These are phyloP conservation scores for Drosophila suboccidentalis DNA, from an alignment of 2,888 invertebrate genomes.

Conservation along the genomic window DNA sequence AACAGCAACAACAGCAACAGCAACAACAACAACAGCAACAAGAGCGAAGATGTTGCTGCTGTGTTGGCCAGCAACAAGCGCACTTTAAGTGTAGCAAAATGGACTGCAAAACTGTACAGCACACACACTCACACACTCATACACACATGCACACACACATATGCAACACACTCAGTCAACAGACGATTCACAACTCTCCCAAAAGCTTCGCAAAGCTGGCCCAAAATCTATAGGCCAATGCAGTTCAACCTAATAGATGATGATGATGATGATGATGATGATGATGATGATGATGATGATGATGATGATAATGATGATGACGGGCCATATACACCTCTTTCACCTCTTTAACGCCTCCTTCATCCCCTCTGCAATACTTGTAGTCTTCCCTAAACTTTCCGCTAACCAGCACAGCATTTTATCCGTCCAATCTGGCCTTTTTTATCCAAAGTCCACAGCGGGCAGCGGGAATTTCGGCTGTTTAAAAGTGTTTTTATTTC, in stretches of 20 bases:
- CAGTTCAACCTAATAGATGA: constrained; percentile 36
- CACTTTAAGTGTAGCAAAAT: constrained; percentile 76
- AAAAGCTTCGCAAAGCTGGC: constrained; percentile 40
- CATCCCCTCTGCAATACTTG: no score
- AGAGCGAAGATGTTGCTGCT: constrained; percentile 38
- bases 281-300: no score
- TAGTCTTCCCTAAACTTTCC: no score
- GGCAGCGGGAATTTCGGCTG: no score
- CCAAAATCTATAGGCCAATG: constrained; percentile 44
- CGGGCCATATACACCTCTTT: no score
- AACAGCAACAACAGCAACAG: constrained; percentile 28
- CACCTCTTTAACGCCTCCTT: no score
- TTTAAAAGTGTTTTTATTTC: no score
- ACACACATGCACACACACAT: constrained; percentile 21
- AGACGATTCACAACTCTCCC: background rate
- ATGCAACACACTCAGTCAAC: constrained; percentile 1
- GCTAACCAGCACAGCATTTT: no score
- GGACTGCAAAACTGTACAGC: constrained; percentile 74
- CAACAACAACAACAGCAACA: constrained; percentile 7
- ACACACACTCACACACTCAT: constrained; percentile 17
- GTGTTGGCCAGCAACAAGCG: constrained; percentile 58
- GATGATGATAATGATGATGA: no score
- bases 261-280: no score
- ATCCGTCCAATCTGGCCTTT: no score
- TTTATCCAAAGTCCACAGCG: no score